Conservation (phyloP, 2,888 invertebrate genomes). For the Lasioglossum figueresi region DNA sequence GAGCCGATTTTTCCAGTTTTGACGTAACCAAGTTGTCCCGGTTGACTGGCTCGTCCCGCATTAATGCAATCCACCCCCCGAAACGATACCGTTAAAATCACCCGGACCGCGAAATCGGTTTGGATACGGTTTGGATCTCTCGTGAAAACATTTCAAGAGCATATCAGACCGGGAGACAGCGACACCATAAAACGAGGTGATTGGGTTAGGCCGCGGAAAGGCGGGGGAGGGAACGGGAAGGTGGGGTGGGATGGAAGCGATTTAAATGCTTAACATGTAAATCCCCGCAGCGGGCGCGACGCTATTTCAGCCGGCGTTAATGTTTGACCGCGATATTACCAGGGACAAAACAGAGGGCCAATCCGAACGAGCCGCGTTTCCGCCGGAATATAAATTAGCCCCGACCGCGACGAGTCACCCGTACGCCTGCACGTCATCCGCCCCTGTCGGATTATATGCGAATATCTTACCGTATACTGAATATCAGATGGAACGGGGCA, state of each 20-base stretch:
- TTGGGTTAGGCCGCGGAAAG: not conserved
- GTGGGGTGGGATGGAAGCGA: conserved; percentile 19
- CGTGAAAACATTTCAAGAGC: not conserved
- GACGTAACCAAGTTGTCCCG: not conserved
- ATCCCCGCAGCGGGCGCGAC: conserved; percentile 39
- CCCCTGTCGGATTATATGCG: conserved; percentile 39
- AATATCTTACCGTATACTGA: conserved; percentile 59
- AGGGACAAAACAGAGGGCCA: conserved; percentile 51
- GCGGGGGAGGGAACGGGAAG: not conserved
- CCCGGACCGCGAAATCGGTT: not conserved
- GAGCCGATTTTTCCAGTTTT: not conserved
- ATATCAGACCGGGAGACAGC: not conserved
- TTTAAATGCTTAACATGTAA: conserved; percentile 65
- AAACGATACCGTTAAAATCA: not conserved
- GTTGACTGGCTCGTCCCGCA: not conserved
- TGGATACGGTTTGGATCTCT: not conserved
- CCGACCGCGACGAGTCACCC: conserved; percentile 36
- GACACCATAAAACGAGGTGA: not conserved
- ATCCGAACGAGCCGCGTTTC: conserved; percentile 33
- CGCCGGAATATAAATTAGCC: conserved; percentile 69
- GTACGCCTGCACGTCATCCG: not conserved
- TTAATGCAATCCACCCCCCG: not conserved
- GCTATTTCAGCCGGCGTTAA: conserved; percentile 54
- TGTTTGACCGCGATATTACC: conserved; percentile 61
- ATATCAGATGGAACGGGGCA: conserved; percentile 34